These are phyloP conservation scores for Dasypus novemcinctus DNA, from an alignment of 2,113 vertebrate genomes.

Conservation along the genomic window DNA sequence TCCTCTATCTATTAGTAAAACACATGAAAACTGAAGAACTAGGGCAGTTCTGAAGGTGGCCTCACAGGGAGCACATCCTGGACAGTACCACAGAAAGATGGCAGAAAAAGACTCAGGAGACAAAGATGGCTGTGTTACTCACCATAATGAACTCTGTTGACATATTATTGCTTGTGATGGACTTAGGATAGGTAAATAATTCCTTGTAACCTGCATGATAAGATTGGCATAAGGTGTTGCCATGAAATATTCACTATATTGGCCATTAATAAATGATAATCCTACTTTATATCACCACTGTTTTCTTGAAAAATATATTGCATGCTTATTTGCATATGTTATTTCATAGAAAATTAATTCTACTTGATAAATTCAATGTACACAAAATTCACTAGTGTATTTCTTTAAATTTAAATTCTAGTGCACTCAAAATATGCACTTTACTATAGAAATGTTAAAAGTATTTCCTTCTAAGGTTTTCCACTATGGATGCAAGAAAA, in stretches of 20 bases:
- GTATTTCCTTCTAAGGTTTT: background rate
- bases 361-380: background rate
- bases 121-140: constrained; percentile 46
- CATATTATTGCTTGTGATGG: constrained; percentile 14
- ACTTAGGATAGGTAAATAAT: constrained; percentile 82
- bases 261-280: background rate
- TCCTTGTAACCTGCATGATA: constrained; percentile 84
- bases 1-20: background rate
- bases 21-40: background rate
- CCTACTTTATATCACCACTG: background rate
- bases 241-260: background rate
- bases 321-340: background rate
- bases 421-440: background rate
- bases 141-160: constrained; percentile 86
- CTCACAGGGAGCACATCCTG: background rate
- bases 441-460: background rate
- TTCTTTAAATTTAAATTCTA: background rate
- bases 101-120: background rate
- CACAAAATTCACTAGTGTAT: background rate
- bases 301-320: background rate
- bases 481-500: too few relatives aligned
- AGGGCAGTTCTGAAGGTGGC: background rate
- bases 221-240: constrained; percentile 10
- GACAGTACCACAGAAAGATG: background rate
- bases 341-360: background rate